These are phyloP conservation scores for Drosophila conformis DNA, from an alignment of 2,888 invertebrate genomes.

Conservation along the genomic window DNA sequence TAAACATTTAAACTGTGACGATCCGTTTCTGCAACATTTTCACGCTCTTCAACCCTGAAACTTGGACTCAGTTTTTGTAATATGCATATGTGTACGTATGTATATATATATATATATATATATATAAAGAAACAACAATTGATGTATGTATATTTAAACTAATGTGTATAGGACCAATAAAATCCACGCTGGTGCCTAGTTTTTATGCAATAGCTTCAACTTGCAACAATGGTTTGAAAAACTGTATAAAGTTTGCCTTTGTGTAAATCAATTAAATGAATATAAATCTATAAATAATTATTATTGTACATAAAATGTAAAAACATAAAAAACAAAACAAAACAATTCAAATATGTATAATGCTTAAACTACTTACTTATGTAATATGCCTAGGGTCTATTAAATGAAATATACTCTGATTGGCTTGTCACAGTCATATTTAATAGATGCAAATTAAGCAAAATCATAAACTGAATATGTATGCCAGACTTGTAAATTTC, in stretches of 20 bases:
- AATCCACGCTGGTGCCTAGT: constrained; percentile 59
- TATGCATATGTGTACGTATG: constrained; percentile 38
- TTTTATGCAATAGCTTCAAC: constrained; percentile 23
- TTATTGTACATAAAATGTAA: constrained; percentile 62
- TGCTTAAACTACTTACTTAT: constrained; percentile 49
- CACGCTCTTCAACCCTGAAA: constrained; percentile 19
- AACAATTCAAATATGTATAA: constrained; percentile 39
- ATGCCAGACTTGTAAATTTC: constrained; percentile 40
- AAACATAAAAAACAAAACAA: neutral
- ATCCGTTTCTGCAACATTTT: constrained; percentile 9
- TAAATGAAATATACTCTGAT: constrained; percentile 52
- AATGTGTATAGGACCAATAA: constrained; percentile 39
- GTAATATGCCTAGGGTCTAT: constrained; percentile 64
- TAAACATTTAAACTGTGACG: constrained; percentile 11
- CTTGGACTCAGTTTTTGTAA: constrained; percentile 16
- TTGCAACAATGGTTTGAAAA: constrained; percentile 15
- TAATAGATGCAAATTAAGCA: constrained; percentile 47
- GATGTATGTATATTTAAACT: constrained; percentile 32
- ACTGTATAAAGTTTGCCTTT: constrained; percentile 13
- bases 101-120: constrained; percentile 8
- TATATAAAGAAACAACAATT: neutral
- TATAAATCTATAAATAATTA: constrained; percentile 55
- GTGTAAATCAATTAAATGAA: constrained; percentile 42
- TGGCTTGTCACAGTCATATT: constrained; percentile 62
- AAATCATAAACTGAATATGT: constrained; percentile 11